Evolutionary conservation across 2,888 invertebrate genomes (phyloP).

Genomic region (Ephialtes manifestator): DNA sequence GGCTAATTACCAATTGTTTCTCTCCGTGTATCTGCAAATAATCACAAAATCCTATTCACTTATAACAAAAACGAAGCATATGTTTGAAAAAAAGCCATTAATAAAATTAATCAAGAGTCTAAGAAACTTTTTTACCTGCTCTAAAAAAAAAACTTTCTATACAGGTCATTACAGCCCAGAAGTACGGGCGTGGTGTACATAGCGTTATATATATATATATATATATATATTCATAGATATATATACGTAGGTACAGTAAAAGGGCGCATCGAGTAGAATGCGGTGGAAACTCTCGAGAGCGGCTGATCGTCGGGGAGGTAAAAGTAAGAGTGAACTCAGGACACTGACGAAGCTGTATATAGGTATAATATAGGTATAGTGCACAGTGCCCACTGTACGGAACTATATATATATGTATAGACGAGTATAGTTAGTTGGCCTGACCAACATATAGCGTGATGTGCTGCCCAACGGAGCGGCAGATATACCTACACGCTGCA

Average conservation of each 20-base stretch:
- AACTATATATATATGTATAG: not conserved
- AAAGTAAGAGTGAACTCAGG: constrained; percentile 55
- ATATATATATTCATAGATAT: not conserved
- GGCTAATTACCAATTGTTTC: too few relatives aligned
- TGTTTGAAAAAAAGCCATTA: not conserved
- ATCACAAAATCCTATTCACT: too few relatives aligned
- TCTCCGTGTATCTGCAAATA: too few relatives aligned
- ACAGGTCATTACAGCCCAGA: not conserved
- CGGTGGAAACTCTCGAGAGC: constrained; percentile 34
- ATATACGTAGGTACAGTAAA: not conserved
- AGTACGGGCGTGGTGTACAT: not conserved
- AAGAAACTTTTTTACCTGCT: too few relatives aligned
- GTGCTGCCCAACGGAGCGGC: constrained; percentile 47
- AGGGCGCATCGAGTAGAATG: constrained; percentile 29
- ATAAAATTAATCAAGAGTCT: too few relatives aligned
- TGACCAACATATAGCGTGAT: constrained; percentile 33
- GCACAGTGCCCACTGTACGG: not conserved
- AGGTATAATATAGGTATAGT: not conserved
- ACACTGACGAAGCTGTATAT: constrained; percentile 18
- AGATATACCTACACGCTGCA: constrained; percentile 16
- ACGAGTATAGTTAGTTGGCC: not conserved
- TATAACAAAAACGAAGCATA: too few relatives aligned
- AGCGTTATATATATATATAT: not conserved
- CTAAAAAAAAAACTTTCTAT: too few relatives aligned
- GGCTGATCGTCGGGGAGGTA: constrained; percentile 50